phyloP scores from a whole-genome alignment of 2,113 vertebrate species.

The Passer montanus region DNA sequence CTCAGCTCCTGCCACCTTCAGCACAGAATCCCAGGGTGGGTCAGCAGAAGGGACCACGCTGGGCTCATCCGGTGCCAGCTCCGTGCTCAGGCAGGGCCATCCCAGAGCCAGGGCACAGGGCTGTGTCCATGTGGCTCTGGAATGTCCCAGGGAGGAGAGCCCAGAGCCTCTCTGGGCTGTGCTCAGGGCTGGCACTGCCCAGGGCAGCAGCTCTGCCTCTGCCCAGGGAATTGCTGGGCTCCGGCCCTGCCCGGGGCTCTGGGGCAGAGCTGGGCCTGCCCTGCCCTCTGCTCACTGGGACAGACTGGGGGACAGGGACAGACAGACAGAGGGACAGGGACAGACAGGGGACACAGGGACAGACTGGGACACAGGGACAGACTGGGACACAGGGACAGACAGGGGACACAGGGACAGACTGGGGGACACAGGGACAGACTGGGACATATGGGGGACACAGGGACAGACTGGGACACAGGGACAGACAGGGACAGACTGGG shows the following conservation, averaged over 20 bases:
- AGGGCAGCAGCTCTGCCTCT: neutral
- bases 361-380: neutral
- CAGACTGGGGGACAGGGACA: neutral
- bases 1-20: neutral
- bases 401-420: neutral
- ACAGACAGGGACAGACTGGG: neutral
- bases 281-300: neutral
- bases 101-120: neutral
- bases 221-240: neutral
- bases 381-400: neutral
- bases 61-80: neutral
- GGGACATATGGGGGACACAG: neutral
- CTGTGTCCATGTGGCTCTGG: rapidly evolving
- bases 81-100: neutral
- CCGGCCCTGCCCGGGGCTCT: neutral
- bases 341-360: neutral
- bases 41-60: neutral
- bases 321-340: neutral
- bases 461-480: neutral
- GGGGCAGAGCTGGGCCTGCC: neutral
- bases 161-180: neutral
- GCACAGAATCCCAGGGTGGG: neutral
- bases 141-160: neutral
- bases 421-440: neutral
- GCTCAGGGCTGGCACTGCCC: neutral